These are phyloP conservation scores for Astreopora myriophthalma DNA, from an alignment of 64 coral and sea anemone genomes.

Conservation along the genomic window DNA sequence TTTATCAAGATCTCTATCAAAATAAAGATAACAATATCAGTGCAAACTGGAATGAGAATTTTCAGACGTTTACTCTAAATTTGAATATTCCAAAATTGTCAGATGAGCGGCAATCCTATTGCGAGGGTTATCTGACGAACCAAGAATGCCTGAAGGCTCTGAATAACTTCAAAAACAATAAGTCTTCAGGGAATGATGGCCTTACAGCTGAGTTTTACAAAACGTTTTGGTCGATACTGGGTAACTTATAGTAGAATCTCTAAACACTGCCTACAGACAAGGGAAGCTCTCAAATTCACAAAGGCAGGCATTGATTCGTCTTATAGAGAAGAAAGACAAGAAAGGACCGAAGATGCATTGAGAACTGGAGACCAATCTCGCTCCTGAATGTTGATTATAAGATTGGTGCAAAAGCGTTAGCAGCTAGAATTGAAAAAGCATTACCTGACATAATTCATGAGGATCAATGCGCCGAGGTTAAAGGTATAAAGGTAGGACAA, in stretches of 20 bases:
- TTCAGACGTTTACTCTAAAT: neutral
- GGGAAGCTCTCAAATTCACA: neutral
- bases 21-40: neutral
- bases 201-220: neutral
- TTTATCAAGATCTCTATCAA: neutral
- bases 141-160: neutral
- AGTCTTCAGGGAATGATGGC: neutral
- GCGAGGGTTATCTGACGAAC: neutral
- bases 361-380: slow-evolving; percentile 4
- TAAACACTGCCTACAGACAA: neutral
- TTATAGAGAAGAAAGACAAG: neutral
- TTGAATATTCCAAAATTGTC: neutral
- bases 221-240: neutral
- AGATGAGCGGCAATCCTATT: neutral
- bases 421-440: neutral
- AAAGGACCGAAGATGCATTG: neutral
- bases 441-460: neutral
- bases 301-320: neutral
- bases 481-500: neutral
- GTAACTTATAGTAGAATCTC: neutral
- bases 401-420: neutral
- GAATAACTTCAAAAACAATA: neutral
- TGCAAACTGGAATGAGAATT: neutral
- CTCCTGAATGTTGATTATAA: neutral
- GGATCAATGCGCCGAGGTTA: neutral